Conservation (phyloP, 2,888 invertebrate species). For the Seira ritae region DNA sequence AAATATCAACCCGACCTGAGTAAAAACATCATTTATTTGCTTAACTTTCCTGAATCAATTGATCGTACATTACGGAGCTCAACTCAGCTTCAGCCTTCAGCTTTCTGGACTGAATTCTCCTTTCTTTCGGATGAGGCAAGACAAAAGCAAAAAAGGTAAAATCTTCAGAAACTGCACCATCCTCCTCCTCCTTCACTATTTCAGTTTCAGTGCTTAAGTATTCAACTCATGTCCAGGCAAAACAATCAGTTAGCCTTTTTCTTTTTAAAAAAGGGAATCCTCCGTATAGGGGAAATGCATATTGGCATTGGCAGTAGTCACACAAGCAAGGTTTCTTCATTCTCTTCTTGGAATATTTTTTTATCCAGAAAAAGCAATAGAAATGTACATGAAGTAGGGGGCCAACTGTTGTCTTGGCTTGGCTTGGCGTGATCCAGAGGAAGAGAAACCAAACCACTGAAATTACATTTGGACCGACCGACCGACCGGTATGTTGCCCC, state of each 20-base stretch:
- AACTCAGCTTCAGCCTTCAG: too few relatives aligned
- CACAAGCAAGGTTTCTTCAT: background rate
- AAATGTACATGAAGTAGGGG: constrained; percentile 21
- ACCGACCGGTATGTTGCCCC: background rate
- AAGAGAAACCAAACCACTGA: constrained; percentile 43
- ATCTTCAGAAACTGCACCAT: background rate
- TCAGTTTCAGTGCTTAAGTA: constrained; percentile 32
- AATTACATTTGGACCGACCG: constrained; percentile 48
- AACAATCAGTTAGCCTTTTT: constrained; percentile 55
- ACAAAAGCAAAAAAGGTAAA: background rate
- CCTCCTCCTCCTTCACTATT: background rate
- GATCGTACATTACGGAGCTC: constrained; percentile 19
- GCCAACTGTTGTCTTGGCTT: constrained; percentile 72
- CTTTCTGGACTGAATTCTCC: too few relatives aligned
- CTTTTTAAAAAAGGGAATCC: constrained; percentile 14
- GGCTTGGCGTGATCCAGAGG: too few relatives aligned
- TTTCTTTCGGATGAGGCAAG: too few relatives aligned
- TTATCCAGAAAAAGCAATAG: constrained; percentile 8
- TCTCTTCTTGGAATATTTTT: background rate
- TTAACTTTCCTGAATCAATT: constrained; percentile 39
- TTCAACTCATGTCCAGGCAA: constrained; percentile 54
- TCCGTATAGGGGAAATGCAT: constrained; percentile 32
- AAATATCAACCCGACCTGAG: background rate
- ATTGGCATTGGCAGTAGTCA: constrained; percentile 24
- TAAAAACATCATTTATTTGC: constrained; percentile 31